Base-by-base conservation (phyloP, 2,888 invertebrate species). In the Lamproptera curius region DNA sequence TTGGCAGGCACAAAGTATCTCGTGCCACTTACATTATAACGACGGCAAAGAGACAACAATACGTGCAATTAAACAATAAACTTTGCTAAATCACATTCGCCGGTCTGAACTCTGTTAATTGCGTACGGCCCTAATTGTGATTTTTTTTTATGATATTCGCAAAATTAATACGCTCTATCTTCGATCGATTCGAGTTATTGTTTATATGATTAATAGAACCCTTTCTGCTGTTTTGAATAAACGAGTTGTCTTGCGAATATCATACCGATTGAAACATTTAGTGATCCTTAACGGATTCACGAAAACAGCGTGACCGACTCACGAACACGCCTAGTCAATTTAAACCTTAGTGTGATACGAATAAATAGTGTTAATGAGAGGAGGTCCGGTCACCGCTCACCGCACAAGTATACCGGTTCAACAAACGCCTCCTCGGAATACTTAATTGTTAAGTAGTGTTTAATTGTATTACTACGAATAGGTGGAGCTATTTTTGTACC, bases 291-390 rank as follows among this genome's bases (percentile, higher is more conserved):
- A 57, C 23, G 11, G 11, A 34, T 43, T 55, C 60, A 61, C 68
- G 63, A 59, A 65, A 63, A 57, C 68, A 59, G 68, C 65, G 77
- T 73, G 75, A 70, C 68, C 64, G 76, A 75, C 79, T 75, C 85
- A 79, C 81, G 31, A 79, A 81, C 77, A 75, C 81, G 78, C 83
- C 87, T 87, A 87, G 87, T 87, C 87, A 87, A 87, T 86, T 86
- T 87, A 5, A n/a, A 85, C 84, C 81, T 84, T 87, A 87, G 86
- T 87, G 87, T 87, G 86, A 87, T 87, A 85, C 76, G 82, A 80
- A 70, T 85, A 85, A 86, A 82, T 85, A 85, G 81, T 73, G 74
- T 71, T 75, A 73, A 65, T 71, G 67, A 60, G 73, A 67, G 82
- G 83, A 68, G 76, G 70, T 6, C 20, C 20, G 4, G 20, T 20